These are phyloP conservation scores for Esox lucius DNA, from an alignment of 2,797 vertebrate species.

Conservation along the genomic window DNA sequence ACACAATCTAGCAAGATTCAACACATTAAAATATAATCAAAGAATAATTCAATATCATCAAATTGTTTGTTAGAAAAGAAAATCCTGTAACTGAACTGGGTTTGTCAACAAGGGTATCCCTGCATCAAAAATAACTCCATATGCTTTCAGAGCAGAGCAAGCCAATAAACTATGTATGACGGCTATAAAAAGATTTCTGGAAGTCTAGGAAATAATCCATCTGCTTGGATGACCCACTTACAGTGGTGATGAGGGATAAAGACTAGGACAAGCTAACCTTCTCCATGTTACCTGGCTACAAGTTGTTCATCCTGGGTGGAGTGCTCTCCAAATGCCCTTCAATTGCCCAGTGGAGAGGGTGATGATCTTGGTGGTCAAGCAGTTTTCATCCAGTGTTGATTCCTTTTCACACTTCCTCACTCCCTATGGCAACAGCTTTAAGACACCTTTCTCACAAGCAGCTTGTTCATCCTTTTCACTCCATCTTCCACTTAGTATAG, in stretches of 20 bases:
- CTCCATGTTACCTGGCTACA: conserved; percentile 20
- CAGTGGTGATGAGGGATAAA: conserved; percentile 38
- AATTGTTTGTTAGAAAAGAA: conserved; percentile 43
- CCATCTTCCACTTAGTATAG: background rate
- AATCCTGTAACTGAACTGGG: conserved; percentile 43
- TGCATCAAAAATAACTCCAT: conserved; percentile 42
- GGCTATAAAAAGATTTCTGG: conserved; percentile 49
- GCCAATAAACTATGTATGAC: conserved; percentile 60
- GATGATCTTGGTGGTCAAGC: background rate
- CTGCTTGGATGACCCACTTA: conserved; percentile 59
- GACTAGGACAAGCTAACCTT: conserved; percentile 45
- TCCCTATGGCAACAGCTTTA: conserved; percentile 15
- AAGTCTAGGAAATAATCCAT: conserved; percentile 50
- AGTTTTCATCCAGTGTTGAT: conserved; percentile 12
- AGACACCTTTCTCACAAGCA: background rate
- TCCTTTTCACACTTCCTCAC: conserved; percentile 14
- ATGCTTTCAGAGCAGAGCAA: conserved; percentile 47
- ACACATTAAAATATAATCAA: conserved; percentile 32
- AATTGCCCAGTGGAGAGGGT: conserved; percentile 28
- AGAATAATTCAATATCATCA: conserved; percentile 31
- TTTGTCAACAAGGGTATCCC: conserved; percentile 67
- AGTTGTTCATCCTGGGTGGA: conserved; percentile 28
- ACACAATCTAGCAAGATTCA: conserved; percentile 35
- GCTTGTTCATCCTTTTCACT: background rate
- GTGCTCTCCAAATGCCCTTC: conserved; percentile 41